These are phyloP conservation scores for Nomada goodeniana DNA, from an alignment of 2,888 invertebrate species.

Conservation along the genomic window DNA sequence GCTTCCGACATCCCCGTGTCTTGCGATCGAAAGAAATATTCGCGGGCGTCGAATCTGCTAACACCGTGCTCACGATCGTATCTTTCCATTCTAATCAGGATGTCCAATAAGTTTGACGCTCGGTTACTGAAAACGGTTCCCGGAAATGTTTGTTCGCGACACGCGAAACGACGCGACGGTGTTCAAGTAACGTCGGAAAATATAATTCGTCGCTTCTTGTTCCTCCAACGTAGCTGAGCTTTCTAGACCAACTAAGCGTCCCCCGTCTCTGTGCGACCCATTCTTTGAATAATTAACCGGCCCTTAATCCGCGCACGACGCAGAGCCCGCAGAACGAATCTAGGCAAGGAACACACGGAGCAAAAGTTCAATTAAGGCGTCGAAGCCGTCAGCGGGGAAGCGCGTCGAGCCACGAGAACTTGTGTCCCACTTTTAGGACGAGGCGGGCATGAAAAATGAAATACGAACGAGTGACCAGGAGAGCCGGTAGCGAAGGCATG, in stretches of 20 bases:
- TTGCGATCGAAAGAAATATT: not conserved
- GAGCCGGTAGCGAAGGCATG: slow-evolving; percentile 45
- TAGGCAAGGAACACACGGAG: not conserved
- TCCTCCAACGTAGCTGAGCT: too few relatives aligned
- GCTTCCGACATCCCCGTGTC: not conserved
- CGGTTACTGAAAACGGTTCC: too few relatives aligned
- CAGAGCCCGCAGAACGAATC: not conserved
- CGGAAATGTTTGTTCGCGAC: too few relatives aligned
- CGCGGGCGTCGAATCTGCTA: not conserved
- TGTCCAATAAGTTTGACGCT: too few relatives aligned
- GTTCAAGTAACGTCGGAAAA: too few relatives aligned
- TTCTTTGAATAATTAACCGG: not conserved
- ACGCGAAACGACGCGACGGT: too few relatives aligned
- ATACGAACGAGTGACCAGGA: slow-evolving; percentile 46
- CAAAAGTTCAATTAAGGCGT: slow-evolving; percentile 2
- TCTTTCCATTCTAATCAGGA: too few relatives aligned
- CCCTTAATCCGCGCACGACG: not conserved
- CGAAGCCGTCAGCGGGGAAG: not conserved
- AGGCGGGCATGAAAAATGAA: slow-evolving; percentile 48
- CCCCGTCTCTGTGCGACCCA: too few relatives aligned
- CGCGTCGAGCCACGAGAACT: slow-evolving; percentile 2
- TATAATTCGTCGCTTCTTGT: too few relatives aligned
- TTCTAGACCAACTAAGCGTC: too few relatives aligned
- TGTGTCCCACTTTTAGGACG: slow-evolving; percentile 51
- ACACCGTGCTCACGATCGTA: too few relatives aligned